Percentiles rank a stretch among this genome's conserved stretches.
These are phyloP conservation scores for Sporophila hypoxantha DNA, from an alignment of 2,113 vertebrate genomes.

Conservation along the genomic window DNA sequence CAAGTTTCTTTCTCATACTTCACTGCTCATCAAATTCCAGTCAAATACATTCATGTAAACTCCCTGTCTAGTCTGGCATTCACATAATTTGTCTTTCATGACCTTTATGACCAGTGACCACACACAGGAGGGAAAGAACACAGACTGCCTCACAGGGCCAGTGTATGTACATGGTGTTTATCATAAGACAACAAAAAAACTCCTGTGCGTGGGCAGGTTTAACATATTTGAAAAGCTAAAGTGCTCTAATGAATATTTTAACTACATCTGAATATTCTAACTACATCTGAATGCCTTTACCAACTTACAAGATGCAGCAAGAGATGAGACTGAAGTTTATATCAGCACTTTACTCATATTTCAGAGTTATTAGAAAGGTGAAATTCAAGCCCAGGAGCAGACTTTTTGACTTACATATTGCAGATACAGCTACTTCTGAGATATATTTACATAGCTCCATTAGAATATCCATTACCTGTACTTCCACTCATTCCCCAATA, in stretches of 20 bases:
- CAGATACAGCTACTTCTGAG: background rate
- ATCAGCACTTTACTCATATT: background rate
- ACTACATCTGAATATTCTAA: background rate
- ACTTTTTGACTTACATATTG: background rate
- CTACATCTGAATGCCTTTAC: background rate
- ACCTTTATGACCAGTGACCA: conserved; percentile 34
- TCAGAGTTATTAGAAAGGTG: background rate
- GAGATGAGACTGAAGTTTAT: background rate
- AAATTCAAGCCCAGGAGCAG: background rate
- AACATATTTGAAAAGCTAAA: background rate
- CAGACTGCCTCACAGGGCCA: background rate
- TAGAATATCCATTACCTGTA: background rate
- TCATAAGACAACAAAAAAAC: background rate
- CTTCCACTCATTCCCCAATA: background rate
- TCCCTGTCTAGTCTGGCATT: background rate
- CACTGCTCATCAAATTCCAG: conserved; percentile 7
- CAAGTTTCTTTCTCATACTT: background rate
- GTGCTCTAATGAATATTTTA: background rate
- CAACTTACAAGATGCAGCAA: background rate
- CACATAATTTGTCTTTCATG: background rate
- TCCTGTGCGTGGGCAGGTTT: background rate
- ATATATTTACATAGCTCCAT: background rate
- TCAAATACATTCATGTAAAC: background rate
- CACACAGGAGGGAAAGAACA: background rate
- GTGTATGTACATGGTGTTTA: background rate